phyloP scores from a whole-genome alignment of 2,797 vertebrate species.

The Otus scops region DNA sequence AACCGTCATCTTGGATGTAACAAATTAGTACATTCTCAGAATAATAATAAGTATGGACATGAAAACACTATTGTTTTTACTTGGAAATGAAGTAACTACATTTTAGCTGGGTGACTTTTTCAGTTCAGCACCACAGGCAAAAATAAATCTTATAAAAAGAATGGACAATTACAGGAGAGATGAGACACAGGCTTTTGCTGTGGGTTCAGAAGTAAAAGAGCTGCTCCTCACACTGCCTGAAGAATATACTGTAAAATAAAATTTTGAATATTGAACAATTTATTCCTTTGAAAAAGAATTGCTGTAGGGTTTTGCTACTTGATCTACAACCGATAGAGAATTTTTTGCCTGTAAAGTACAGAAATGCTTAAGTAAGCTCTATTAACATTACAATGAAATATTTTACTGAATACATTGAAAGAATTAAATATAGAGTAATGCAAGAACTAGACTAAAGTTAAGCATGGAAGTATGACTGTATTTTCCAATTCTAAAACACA shows the following conservation, averaged over 20 bases:
- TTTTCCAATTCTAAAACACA: neutral
- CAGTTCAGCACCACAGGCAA: conserved; percentile 68
- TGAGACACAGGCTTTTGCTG: conserved; percentile 46
- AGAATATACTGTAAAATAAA: conserved; percentile 30
- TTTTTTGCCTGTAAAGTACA: neutral
- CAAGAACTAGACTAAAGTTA: neutral
- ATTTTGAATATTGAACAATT: neutral
- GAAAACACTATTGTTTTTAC: conserved; percentile 94
- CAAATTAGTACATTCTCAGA: conserved; percentile 99
- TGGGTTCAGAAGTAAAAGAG: conserved; percentile 54
- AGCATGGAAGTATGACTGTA: neutral
- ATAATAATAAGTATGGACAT: conserved; percentile 97
- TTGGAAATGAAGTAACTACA: conserved; percentile 85
- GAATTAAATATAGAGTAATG: neutral
- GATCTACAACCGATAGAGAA: neutral
- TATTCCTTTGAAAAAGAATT: conserved; percentile 5
- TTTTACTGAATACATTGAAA: neutral
- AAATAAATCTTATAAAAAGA: conserved; percentile 72
- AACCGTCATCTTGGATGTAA: conserved; percentile 97
- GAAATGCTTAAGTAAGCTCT: neutral
- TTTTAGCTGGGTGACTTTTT: conserved; percentile 86
- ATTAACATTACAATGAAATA: neutral
- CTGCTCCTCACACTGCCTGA: neutral
- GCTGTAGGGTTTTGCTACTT: neutral
- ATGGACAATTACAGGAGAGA: conserved; percentile 56